A percentile compares a stretch with the other conserved stretches of the same genome.
Conservation (phyloP, 2,888 invertebrate genomes). For the Nasonovia ribisnigri region DNA sequence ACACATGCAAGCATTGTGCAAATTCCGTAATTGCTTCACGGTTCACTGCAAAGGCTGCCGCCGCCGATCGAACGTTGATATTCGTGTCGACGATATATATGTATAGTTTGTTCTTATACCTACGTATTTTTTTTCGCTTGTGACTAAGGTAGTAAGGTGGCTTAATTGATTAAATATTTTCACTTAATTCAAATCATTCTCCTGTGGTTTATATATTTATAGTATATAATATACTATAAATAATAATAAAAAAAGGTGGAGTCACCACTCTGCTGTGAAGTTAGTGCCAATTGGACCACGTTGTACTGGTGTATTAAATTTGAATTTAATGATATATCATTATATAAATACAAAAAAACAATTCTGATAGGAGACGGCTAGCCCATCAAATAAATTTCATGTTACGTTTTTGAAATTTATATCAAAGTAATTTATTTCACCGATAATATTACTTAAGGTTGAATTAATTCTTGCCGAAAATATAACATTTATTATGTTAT, state of each 20-base stretch:
- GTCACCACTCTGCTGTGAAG: neutral
- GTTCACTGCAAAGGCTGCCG: neutral
- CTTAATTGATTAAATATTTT: neutral
- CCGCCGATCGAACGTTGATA: neutral
- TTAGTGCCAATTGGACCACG: neutral
- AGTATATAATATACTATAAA: neutral
- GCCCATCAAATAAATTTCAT: too few species aligned
- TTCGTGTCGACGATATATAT: neutral
- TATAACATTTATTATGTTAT: too few species aligned
- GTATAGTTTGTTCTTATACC: neutral
- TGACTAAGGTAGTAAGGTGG: neutral
- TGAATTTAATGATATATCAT: neutral
- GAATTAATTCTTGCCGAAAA: neutral
- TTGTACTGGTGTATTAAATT: neutral
- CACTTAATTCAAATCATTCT: neutral
- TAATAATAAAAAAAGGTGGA: neutral
- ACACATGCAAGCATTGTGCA: constrained; percentile 7
- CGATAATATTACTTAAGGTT: neutral
- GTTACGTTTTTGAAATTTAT: neutral
- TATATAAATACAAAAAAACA: neutral
- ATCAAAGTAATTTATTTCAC: neutral
- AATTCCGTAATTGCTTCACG: constrained; percentile 40
- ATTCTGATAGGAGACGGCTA: neutral
- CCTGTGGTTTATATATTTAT: neutral
- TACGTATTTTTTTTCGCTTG: neutral